phyloP scores from a whole-genome alignment of 53 echinoderm and acorn worm species.

The Crossaster papposus region DNA sequence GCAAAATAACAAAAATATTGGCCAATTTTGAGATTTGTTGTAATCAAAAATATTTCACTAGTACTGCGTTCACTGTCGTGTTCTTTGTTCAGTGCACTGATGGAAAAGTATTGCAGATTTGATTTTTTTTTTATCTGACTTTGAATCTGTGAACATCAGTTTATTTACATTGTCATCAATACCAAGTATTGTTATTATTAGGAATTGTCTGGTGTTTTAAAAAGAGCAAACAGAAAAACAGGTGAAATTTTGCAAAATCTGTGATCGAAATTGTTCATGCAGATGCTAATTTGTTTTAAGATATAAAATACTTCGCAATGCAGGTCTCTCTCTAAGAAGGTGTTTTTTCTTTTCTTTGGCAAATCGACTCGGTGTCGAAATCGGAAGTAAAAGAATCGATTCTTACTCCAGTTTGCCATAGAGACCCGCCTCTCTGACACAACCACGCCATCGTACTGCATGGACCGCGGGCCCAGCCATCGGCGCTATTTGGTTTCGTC shows the following conservation, averaged over 20 bases:
- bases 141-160: not conserved
- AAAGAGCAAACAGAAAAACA: not conserved
- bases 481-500: slow-evolving; percentile 50
- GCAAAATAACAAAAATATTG: slow-evolving; percentile 15
- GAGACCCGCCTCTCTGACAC: slow-evolving; percentile 29
- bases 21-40: not conserved
- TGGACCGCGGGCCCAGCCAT: slow-evolving; percentile 28
- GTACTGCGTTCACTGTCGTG: slow-evolving; percentile 49
- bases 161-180: not conserved
- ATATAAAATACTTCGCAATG: not conserved
- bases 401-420: slow-evolving; percentile 1
- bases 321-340: not conserved
- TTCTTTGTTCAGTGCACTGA: not conserved
- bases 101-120: not conserved
- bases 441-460: slow-evolving; percentile 5
- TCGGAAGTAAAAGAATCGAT: slow-evolving; percentile 31
- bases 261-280: slow-evolving; percentile 10
- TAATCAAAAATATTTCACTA: slow-evolving; percentile 8
- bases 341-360: slow-evolving; percentile 6
- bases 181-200: not conserved
- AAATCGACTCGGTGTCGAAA: slow-evolving; percentile 45
- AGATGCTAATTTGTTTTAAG: not conserved
- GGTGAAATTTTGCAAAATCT: not conserved
- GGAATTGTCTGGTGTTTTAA: not conserved
- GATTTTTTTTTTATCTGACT: not conserved